These are phyloP conservation scores for Dolichomitus sp. DNA, from an alignment of 2,888 invertebrate species.

Conservation along the genomic window DNA sequence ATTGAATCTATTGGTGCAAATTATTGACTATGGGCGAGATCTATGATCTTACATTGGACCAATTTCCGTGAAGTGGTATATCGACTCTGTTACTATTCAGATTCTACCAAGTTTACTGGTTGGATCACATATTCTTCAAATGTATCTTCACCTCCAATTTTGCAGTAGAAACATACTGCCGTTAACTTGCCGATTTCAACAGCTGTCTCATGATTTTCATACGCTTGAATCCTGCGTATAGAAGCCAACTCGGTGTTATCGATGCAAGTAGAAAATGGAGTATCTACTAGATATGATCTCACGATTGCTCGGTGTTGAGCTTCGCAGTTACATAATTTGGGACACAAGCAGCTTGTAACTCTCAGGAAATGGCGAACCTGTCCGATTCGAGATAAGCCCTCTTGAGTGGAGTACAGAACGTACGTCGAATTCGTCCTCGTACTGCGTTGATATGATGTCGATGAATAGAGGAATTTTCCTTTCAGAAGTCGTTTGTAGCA, in stretches of 20 bases:
- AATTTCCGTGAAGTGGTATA: too few species aligned
- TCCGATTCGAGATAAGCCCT: background rate
- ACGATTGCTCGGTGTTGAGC: background rate
- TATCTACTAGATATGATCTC: background rate
- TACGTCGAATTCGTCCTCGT: background rate
- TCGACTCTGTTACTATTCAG: background rate
- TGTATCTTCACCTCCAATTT: background rate
- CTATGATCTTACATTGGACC: too few species aligned
- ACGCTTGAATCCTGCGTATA: background rate
- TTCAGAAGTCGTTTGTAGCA: background rate
- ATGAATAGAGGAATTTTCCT: background rate
- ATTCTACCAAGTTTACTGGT: slow-evolving; percentile 10
- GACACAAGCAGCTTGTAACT: background rate
- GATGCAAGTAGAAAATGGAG: background rate
- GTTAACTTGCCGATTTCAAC: background rate
- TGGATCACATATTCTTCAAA: background rate
- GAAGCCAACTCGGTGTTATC: background rate
- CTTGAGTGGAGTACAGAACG: background rate
- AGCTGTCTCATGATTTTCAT: background rate
- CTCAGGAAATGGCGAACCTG: background rate
- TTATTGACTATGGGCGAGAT: too few species aligned
- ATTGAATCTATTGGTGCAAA: too few species aligned
- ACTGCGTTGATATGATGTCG: background rate
- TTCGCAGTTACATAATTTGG: background rate
- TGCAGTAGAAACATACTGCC: slow-evolving; percentile 1